Conservation (phyloP, 2,113 vertebrate species). For the Ornithorhynchus anatinus region DNA sequence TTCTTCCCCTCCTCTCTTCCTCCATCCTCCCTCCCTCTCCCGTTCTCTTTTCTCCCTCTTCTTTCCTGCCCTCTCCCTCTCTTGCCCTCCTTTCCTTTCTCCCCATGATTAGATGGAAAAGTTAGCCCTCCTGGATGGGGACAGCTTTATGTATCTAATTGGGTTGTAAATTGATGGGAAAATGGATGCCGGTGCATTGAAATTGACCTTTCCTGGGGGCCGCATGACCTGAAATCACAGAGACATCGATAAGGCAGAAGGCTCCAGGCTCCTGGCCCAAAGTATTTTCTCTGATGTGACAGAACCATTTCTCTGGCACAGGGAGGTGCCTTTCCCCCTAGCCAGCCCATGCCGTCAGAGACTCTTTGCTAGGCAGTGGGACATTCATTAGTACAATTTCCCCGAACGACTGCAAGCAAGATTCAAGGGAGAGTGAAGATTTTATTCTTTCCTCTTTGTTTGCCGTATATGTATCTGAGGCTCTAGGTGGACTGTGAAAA, state of each 20-base stretch:
- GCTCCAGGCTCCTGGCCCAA: background rate
- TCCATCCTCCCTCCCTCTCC: no score
- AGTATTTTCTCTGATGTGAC: background rate
- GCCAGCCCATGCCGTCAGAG: slow-evolving; percentile 23
- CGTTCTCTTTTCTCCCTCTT: no score
- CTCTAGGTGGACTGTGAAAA: background rate
- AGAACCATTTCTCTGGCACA: background rate
- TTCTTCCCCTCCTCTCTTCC: no score
- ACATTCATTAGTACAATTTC: slow-evolving; percentile 6
- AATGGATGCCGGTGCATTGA: background rate
- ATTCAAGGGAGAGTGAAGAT: background rate
- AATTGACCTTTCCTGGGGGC: background rate
- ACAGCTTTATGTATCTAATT: background rate
- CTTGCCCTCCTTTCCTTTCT: no score
- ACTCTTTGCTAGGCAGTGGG: background rate
- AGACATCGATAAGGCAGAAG: background rate
- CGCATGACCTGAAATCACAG: background rate
- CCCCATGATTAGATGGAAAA: no score
- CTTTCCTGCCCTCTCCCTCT: no score
- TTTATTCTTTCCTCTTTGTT: slow-evolving; percentile 4
- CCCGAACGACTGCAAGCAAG: slow-evolving; percentile 1
- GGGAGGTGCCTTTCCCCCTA: no score
- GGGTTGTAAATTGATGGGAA: background rate
- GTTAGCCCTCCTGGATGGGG: no score
- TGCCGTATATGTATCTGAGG: slow-evolving; percentile 29